Evolutionary conservation across 2,113 vertebrate genomes (phyloP), one percentile per base, ranked within the genome.

Genomic region (Manacus vitellinus): DNA sequence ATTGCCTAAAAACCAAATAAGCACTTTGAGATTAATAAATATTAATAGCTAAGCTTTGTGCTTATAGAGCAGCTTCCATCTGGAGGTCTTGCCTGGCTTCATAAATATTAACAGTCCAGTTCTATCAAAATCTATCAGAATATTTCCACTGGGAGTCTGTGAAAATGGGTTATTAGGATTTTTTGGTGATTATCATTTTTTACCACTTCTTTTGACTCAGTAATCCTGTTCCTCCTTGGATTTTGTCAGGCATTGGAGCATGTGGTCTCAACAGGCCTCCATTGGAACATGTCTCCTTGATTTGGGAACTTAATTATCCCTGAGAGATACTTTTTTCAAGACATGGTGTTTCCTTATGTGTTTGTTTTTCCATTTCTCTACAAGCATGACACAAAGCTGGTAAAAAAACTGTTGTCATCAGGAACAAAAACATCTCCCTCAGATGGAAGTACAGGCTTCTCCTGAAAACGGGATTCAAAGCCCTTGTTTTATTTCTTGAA

Each of bases 91-190:
- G 43, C 13, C 59, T 81, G 14, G 5, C n/a, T 93, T 95, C 88
- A 87, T 94, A 95, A 96, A 96, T 97, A 95, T 95, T 96, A 95
- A 94, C 41, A 79, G 91, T 37, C 24, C n/a, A 56, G 47, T 85
- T 92, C 79, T 79, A 63, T 92, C 92, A 79, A 93, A 94, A 90
- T 52, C 61, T 94, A 72, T 67, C 47, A 55, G 83, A 81, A 49
- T 81, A 74, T 91, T 94, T 93, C 88, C 68, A 88, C 62, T 56
- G 41, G 10, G 52, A 92, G 21, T 52, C 77, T 66, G n/a, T 52
- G 39, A 89, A 90, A 72, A 94, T 61, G 28, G 39, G 27, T 74
- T 71, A 17, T 37, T 68, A 54, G 24, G 3, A 4, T 43, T 71
- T 94, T 68, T 70, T 17, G 4, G 25, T 58, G 19, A 58, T 85